A percentile compares a stretch with the other conserved stretches of the same genome.
Evolutionary conservation across 2,113 vertebrate genomes (phyloP).

Genomic region (Microtus montanus): DNA sequence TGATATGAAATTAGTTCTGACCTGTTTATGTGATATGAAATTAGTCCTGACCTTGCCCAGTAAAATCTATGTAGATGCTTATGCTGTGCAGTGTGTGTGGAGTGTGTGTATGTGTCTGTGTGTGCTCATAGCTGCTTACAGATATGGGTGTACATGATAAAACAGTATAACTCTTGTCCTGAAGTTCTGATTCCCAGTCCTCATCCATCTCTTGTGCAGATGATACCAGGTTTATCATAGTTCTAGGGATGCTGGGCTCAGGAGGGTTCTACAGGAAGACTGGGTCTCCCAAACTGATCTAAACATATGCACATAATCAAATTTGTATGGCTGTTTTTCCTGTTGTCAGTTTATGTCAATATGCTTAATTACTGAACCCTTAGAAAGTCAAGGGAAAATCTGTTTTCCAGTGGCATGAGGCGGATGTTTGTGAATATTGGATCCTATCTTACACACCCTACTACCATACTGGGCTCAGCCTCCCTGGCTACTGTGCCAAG

Average conservation of each 20-base stretch:
- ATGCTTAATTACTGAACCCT: not conserved
- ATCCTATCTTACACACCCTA: too few relatives aligned
- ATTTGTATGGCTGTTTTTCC: not conserved
- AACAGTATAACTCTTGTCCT: not conserved
- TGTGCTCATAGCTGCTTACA: not conserved
- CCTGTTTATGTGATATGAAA: not conserved
- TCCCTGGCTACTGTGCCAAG: too few relatives aligned
- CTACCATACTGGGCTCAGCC: too few relatives aligned
- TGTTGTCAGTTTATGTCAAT: not conserved
- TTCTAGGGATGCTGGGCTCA: not conserved
- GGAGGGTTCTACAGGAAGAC: not conserved
- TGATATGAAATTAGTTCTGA: not conserved
- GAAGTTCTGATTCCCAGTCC: not conserved
- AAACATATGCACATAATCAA: too few relatives aligned
- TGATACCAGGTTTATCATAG: too few relatives aligned
- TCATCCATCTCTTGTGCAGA: not conserved
- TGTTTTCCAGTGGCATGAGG: not conserved
- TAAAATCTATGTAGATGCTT: not conserved
- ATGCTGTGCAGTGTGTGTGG: not conserved
- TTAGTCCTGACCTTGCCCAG: not conserved
- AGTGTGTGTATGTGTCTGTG: not conserved
- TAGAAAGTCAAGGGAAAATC: not conserved
- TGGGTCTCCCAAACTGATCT: not conserved
- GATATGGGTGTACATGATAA: too few relatives aligned
- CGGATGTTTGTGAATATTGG: too few relatives aligned